A percentile compares a stretch with the other conserved stretches of the same genome.
phyloP scores from a whole-genome alignment of 2,888 invertebrate species.

The Microctonus brassicae region DNA sequence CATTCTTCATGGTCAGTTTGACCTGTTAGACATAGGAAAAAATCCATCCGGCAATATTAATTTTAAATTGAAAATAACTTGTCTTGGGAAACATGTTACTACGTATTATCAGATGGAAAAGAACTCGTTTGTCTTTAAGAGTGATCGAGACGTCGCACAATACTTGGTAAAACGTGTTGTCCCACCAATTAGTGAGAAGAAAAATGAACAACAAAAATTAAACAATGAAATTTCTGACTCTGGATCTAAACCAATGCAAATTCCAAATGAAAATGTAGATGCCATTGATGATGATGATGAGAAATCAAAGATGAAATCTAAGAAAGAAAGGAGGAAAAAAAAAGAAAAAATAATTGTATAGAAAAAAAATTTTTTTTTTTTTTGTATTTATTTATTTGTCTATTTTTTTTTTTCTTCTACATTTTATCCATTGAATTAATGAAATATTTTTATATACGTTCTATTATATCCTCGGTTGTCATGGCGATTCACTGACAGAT shows the following conservation, averaged over 20 bases:
- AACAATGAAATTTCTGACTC: constrained; percentile 37
- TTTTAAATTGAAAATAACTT: constrained; percentile 55
- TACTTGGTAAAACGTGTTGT: constrained; percentile 53
- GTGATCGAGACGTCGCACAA: constrained; percentile 50
- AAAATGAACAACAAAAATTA: constrained; percentile 33
- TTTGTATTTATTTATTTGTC: too few species aligned
- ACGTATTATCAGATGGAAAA: constrained; percentile 57
- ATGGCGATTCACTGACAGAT: constrained; percentile 3
- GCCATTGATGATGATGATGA: constrained; percentile 19
- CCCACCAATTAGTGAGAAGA: constrained; percentile 25
- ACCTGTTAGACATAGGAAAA: constrained; percentile 59
- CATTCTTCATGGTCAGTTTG: constrained; percentile 51
- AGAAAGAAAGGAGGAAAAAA: constrained; percentile 19
- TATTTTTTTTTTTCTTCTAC: too few species aligned
- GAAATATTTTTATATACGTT: background rate
- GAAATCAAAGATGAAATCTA: constrained; percentile 33
- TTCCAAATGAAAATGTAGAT: background rate
- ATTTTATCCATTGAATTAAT: background rate
- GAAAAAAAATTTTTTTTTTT: background rate
- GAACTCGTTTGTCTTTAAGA: constrained; percentile 55
- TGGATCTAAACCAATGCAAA: constrained; percentile 28
- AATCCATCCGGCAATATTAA: constrained; percentile 59
- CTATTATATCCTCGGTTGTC: background rate
- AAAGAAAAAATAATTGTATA: background rate
- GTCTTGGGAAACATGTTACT: constrained; percentile 57